phyloP scores from a whole-genome alignment of 2,113 vertebrate species.

The Periophthalmodon schlosseri region DNA sequence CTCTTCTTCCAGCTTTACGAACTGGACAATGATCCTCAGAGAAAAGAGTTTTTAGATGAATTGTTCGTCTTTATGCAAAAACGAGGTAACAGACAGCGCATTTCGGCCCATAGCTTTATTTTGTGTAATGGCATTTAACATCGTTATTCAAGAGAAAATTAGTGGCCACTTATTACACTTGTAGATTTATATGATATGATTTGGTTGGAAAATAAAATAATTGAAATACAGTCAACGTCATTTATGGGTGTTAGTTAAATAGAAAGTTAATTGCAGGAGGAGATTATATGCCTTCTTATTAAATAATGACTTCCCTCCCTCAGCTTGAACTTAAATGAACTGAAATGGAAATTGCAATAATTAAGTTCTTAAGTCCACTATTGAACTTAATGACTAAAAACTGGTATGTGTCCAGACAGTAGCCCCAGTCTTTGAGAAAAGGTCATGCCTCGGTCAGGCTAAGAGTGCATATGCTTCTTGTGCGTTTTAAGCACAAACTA shows the following conservation, averaged over 20 bases:
- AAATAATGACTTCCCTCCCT: too few relatives aligned
- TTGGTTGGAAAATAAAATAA: not conserved
- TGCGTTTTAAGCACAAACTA: constrained; percentile 45
- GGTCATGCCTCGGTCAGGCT: constrained; percentile 1
- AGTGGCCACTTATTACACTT: not conserved
- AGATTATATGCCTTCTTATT: not conserved
- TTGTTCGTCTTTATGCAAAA: constrained; percentile 98
- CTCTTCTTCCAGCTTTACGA: constrained; percentile 86
- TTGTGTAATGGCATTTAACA: too few relatives aligned
- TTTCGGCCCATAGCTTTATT: not conserved
- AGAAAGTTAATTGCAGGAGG: not conserved
- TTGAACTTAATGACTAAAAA: too few relatives aligned
- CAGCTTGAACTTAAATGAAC: not conserved
- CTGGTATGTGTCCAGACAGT: not conserved
- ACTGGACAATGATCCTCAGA: constrained; percentile 89
- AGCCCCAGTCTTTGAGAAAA: constrained; percentile 7
- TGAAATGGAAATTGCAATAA: not conserved
- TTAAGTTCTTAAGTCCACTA: not conserved
- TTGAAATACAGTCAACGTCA: not conserved
- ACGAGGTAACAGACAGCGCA: constrained; percentile 78
- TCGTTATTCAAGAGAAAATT: too few relatives aligned
- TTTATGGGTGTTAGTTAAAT: not conserved
- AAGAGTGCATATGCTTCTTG: constrained; percentile 11
- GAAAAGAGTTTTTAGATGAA: constrained; percentile 95
- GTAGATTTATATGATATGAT: too few relatives aligned